These are phyloP conservation scores for Drosophila micromelanica DNA, from an alignment of 1,140 invertebrate genomes.

Conservation along the genomic window DNA sequence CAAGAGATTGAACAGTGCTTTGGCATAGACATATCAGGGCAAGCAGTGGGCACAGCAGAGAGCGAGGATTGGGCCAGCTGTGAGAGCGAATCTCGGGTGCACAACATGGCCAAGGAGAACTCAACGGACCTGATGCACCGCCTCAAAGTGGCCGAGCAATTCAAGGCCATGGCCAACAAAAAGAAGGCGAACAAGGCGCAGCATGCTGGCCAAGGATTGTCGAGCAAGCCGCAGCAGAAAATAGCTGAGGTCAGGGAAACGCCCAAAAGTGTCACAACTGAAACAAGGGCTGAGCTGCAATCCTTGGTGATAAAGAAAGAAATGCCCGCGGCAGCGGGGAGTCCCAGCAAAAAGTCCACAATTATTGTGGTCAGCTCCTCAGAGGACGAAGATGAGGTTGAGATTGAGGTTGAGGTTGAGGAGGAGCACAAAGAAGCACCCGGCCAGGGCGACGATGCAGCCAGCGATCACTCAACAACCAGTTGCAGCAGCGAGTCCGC, in stretches of 20 bases:
- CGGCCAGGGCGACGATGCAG: background rate
- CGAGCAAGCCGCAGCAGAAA: too few species aligned
- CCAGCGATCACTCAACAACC: conserved; percentile 43
- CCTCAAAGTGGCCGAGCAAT: conserved; percentile 41
- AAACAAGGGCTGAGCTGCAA: too few species aligned
- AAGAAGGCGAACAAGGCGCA: background rate
- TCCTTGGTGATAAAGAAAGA: too few species aligned
- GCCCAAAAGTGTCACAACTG: too few species aligned
- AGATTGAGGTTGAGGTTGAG: background rate
- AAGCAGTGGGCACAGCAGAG: background rate
- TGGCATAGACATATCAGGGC: conserved; percentile 47
- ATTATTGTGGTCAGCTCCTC: conserved; percentile 59
- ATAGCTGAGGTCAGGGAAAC: too few species aligned
- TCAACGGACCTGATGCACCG: conserved; percentile 34
- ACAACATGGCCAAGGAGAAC: conserved; percentile 28
- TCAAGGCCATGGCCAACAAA: conserved; percentile 12
- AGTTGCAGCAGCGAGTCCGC: conserved; percentile 33
- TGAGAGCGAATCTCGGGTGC: background rate
- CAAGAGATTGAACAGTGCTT: conserved; percentile 77
- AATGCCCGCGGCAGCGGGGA: too few species aligned
- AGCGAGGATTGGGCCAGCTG: background rate
- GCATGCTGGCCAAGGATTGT: background rate
- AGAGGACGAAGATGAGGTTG: conserved; percentile 23
- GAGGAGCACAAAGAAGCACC: too few species aligned
- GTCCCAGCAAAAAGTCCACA: too few species aligned